Percentiles rank a stretch among this genome's conserved stretches.
Conservation (phyloP, 2,888 invertebrate species). For the Dendrolimus houi region DNA sequence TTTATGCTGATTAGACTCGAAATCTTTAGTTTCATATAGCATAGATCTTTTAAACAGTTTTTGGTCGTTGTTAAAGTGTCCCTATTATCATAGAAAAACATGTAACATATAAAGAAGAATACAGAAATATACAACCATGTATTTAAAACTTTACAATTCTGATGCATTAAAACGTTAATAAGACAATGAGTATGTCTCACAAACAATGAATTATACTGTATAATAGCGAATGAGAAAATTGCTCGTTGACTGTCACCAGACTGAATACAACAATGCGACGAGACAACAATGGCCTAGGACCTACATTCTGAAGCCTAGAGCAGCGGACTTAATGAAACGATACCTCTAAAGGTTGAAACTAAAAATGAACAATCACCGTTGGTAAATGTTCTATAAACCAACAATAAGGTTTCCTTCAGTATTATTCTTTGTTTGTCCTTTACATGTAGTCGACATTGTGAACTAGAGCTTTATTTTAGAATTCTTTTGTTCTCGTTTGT, state of each 20-base stretch:
- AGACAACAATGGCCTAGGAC: slow-evolving; percentile 57
- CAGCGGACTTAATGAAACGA: slow-evolving; percentile 57
- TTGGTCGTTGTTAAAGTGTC: no score
- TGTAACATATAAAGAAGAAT: no score
- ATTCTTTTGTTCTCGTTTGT: no score
- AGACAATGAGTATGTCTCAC: slow-evolving; percentile 50
- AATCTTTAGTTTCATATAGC: no score
- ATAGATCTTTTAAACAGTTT: no score
- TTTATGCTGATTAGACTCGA: no score
- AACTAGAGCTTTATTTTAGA: neutral
- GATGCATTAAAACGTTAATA: slow-evolving; percentile 34
- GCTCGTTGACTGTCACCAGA: slow-evolving; percentile 56
- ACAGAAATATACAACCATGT: no score
- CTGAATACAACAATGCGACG: slow-evolving; percentile 58
- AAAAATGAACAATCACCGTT: slow-evolving; percentile 49
- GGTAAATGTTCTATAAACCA: slow-evolving; percentile 17
- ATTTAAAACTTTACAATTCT: neutral
- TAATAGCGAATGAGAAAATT: slow-evolving; percentile 69
- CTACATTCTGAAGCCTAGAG: slow-evolving; percentile 52
- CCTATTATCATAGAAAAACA: no score
- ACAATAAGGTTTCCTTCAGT: neutral
- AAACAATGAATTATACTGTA: slow-evolving; percentile 64
- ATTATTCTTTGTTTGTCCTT: neutral
- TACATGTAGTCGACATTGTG: neutral
- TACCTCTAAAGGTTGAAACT: slow-evolving; percentile 49